phyloP scores from a whole-genome alignment of 2,113 vertebrate species.

The Protobothrops mucrosquamatus region DNA sequence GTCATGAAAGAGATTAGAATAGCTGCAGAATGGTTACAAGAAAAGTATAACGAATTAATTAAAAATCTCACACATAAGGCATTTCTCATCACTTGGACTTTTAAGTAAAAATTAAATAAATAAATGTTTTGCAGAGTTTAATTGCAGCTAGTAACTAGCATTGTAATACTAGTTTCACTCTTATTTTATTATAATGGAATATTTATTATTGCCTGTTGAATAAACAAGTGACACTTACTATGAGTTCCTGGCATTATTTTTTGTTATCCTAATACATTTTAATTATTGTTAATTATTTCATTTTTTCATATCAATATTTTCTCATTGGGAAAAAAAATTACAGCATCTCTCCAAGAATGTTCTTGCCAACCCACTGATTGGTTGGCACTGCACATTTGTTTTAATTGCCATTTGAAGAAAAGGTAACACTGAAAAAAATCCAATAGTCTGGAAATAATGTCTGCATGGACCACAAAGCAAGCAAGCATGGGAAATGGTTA shows the following conservation, averaged over 20 bases:
- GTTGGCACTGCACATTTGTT: background rate
- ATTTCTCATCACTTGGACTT: background rate
- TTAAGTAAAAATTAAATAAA: no score
- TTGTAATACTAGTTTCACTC: no score
- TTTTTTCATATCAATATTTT: background rate
- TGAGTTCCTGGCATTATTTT: background rate
- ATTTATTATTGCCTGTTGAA: no score
- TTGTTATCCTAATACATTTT: no score
- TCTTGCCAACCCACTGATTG: background rate
- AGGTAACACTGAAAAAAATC: background rate
- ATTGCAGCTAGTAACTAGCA: background rate
- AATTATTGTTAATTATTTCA: background rate
- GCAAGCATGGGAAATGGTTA: background rate
- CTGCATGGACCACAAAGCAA: background rate
- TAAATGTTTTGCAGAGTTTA: background rate
- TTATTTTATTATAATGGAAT: no score
- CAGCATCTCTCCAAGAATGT: background rate
- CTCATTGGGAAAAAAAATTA: background rate
- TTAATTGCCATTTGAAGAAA: background rate
- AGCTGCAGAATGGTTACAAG: background rate
- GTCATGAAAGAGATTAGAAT: background rate
- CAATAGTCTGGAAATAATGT: background rate
- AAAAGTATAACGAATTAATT: background rate
- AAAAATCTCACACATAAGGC: background rate
- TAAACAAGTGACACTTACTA: background rate